Evolutionary conservation across 2,797 vertebrate species (phyloP).

Genomic region (Ctenochaetus hawaiiensis): DNA sequence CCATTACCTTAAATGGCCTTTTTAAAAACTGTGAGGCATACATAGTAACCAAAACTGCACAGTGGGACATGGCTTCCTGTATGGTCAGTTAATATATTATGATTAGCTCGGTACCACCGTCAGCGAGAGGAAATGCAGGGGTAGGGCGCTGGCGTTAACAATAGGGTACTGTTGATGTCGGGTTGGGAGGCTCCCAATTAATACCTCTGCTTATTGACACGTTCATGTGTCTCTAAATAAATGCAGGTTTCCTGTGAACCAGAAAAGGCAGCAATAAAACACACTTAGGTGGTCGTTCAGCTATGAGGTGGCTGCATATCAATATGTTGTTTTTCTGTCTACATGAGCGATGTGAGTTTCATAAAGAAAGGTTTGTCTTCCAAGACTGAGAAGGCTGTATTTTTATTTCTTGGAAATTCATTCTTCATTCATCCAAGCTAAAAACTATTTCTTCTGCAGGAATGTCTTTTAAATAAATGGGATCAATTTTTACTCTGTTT

Average conservation of each 20-base stretch:
- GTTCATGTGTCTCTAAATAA: slow-evolving; percentile 66
- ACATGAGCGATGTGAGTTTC: slow-evolving; percentile 15
- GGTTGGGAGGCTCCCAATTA: slow-evolving; percentile 67
- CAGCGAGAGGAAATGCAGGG: slow-evolving; percentile 70
- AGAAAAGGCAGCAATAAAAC: slow-evolving; percentile 69
- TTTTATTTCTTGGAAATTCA: background rate
- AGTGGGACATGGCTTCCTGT: slow-evolving; percentile 72
- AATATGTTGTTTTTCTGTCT: slow-evolving; percentile 57
- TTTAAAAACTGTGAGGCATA: slow-evolving; percentile 69
- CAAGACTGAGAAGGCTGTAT: background rate
- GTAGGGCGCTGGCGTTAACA: slow-evolving; percentile 66
- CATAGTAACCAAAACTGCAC: slow-evolving; percentile 61
- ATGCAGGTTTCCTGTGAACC: slow-evolving; percentile 65
- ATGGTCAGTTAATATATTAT: slow-evolving; percentile 77
- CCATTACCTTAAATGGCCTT: slow-evolving; percentile 72
- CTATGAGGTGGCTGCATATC: slow-evolving; percentile 43
- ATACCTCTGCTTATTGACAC: slow-evolving; percentile 68
- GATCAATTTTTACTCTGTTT: slow-evolving; percentile 48
- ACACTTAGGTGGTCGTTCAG: slow-evolving; percentile 46
- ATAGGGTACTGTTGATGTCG: slow-evolving; percentile 66
- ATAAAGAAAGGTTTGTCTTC: slow-evolving; percentile 34
- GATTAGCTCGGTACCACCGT: slow-evolving; percentile 65
- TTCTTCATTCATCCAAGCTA: slow-evolving; percentile 3
- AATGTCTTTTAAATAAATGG: slow-evolving; percentile 37
- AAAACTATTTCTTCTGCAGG: slow-evolving; percentile 24